Evolutionary conservation across 2,888 invertebrate genomes (phyloP).

Genomic region (Hirtodrosophila cameraria): DNA sequence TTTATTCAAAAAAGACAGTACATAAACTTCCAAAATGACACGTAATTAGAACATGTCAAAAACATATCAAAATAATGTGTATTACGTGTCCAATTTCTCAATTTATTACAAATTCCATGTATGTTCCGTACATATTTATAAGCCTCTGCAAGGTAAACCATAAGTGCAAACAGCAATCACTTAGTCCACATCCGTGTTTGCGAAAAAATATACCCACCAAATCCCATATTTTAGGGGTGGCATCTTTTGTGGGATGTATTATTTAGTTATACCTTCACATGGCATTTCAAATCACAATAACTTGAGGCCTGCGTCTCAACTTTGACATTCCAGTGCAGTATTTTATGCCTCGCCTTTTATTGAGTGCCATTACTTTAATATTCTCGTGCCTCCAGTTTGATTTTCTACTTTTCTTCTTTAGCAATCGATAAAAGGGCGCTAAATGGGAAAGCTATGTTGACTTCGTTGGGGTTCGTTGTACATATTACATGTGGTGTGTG

Average conservation of each 20-base stretch:
- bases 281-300: conserved; percentile 33
- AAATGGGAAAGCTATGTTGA: not conserved
- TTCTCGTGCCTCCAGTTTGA: conserved; percentile 41
- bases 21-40: not conserved
- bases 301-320: conserved; percentile 42
- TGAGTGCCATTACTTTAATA: conserved; percentile 66
- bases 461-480: conserved; percentile 39
- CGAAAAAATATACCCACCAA: conserved; percentile 5
- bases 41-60: conserved; percentile 23
- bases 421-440: conserved; percentile 46
- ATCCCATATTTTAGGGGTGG: conserved; percentile 5
- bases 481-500: conserved; percentile 29
- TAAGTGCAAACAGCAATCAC: conserved; percentile 40
- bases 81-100: too few relatives aligned
- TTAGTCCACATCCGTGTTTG: conserved; percentile 17
- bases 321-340: conserved; percentile 53
- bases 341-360: conserved; percentile 58
- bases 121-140: conserved; percentile 3
- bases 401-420: conserved; percentile 12
- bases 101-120: conserved; percentile 37
- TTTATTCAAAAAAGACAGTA: not conserved
- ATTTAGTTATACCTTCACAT: conserved; percentile 53
- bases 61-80: too few relatives aligned
- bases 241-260: conserved; percentile 32
- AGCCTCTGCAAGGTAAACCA: conserved; percentile 6